Base-by-base conservation (phyloP, 2,888 invertebrate species). In the Caenorhabditis afra region DNA sequence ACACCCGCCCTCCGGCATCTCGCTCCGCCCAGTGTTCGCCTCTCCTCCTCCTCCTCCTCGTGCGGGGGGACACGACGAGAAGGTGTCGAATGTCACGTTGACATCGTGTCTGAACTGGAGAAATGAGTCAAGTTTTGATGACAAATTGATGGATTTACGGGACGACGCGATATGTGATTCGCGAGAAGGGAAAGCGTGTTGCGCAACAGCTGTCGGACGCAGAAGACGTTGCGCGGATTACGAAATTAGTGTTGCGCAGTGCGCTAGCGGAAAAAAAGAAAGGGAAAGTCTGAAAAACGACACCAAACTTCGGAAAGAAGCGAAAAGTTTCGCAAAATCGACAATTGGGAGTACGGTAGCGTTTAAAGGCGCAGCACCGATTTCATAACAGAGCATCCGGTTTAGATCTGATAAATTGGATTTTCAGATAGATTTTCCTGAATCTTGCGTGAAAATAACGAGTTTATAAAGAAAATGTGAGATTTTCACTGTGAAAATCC, bases 171-270 rank as follows among this genome's bases (percentile, higher is more conserved):
- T 35, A 53, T 23, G 37, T 35, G 20, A 47, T 16, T 14, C n/a
- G 52, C 22, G 29, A 29, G 29, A 52, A 52, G 22, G 18, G 35
- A 52, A n/a, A 59, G 52, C 18, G 39, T 23, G n/a, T 70, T 61
- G 55, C 70, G 70, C 62, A 70, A 70, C 70, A 70, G 70, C 70
- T 70, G 70, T 59, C 44, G 20, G 12, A 4, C n/a, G 45, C 10
- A 20, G 12, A 47, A 3, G 49, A 35, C 14, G 37, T 37, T 37
- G 37, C 41, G 41, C 41, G 7, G 41, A 41, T 41, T 41, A 14
- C 41, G 41, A 41, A 41, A 41, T 11, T 14, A 11, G 14, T n/a
- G n/a, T 14, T 41, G 41, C 41, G 41, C 12, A 3, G 41, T 11
- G n/a, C n/a, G n/a, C n/a, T n/a, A 50, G 16, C 20, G 10, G n/a